Evolutionary conservation across 2,113 vertebrate genomes (phyloP).

Genomic region (Mohoua ochrocephala): DNA sequence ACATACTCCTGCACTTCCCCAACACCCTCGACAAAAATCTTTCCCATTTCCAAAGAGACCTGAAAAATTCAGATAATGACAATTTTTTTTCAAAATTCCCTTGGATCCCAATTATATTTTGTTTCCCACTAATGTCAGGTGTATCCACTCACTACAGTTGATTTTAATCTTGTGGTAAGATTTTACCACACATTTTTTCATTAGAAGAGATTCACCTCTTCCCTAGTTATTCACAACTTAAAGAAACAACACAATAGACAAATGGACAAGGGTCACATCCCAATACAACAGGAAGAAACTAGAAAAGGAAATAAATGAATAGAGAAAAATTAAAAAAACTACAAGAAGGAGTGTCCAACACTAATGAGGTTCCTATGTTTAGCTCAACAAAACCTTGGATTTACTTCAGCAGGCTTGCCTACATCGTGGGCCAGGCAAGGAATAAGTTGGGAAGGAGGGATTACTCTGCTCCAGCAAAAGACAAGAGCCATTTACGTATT

Average conservation of each 20-base stretch:
- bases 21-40: conserved; percentile 93
- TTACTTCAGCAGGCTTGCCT: neutral
- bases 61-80: conserved; percentile 43
- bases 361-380: neutral
- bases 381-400: neutral
- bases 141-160: neutral
- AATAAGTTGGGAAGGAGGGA: neutral
- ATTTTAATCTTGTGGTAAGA: too few relatives aligned
- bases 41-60: conserved; percentile 97
- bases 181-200: neutral
- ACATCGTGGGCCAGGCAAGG: accelerated
- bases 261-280: neutral
- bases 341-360: neutral
- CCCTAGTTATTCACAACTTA: neutral
- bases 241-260: neutral
- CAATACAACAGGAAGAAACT: neutral
- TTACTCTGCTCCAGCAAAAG: neutral
- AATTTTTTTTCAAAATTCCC: neutral
- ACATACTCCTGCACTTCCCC: conserved; percentile 97
- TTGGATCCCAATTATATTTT: neutral
- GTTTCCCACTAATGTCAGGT: neutral
- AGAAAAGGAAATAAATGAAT: neutral
- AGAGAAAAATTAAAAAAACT: neutral
- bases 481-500: neutral
- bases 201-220: neutral